A percentile compares a stretch with the other conserved stretches of the same genome.
phyloP scores from a whole-genome alignment of 2,888 invertebrate genomes.

The Eilema caniola region DNA sequence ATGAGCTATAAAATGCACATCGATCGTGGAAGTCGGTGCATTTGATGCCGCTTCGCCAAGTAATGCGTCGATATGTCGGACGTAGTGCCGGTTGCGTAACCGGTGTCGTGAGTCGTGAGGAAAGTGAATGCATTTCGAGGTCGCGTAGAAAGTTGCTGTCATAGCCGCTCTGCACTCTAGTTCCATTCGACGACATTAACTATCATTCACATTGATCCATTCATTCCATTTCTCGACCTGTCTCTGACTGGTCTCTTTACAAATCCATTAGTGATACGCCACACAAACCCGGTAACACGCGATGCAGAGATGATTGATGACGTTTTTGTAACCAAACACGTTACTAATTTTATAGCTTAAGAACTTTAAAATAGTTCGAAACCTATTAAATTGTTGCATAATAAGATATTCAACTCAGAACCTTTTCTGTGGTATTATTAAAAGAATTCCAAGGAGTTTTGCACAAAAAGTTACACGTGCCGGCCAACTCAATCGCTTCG shows the following conservation, averaged over 20 bases:
- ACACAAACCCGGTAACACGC: conserved; percentile 57
- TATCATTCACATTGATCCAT: conserved; percentile 53
- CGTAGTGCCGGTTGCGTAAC: conserved; percentile 82
- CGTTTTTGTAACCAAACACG: conserved; percentile 53
- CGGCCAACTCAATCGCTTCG: conserved; percentile 75
- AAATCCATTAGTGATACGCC: conserved; percentile 47
- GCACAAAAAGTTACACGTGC: conserved; percentile 86
- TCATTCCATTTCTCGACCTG: conserved; percentile 46
- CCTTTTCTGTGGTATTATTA: conserved; percentile 71
- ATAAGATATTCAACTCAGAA: conserved; percentile 79
- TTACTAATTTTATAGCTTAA: conserved; percentile 61
- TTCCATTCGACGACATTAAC: conserved; percentile 52
- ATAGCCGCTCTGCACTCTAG: conserved; percentile 63
- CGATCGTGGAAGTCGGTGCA: conserved; percentile 52
- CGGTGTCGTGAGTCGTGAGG: conserved; percentile 80
- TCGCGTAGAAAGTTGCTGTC: conserved; percentile 84
- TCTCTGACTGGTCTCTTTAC: conserved; percentile 34
- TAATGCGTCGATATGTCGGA: conserved; percentile 76
- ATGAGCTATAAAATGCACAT: conserved; percentile 55
- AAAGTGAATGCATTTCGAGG: conserved; percentile 87
- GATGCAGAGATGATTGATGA: conserved; percentile 56
- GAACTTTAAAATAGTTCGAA: conserved; percentile 57
- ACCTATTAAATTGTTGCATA: conserved; percentile 78
- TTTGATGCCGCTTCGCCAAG: conserved; percentile 50
- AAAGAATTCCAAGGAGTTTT: conserved; percentile 80